These are phyloP conservation scores for Eulemur coronatus DNA, from an alignment of 2,797 vertebrate genomes.

Conservation along the genomic window DNA sequence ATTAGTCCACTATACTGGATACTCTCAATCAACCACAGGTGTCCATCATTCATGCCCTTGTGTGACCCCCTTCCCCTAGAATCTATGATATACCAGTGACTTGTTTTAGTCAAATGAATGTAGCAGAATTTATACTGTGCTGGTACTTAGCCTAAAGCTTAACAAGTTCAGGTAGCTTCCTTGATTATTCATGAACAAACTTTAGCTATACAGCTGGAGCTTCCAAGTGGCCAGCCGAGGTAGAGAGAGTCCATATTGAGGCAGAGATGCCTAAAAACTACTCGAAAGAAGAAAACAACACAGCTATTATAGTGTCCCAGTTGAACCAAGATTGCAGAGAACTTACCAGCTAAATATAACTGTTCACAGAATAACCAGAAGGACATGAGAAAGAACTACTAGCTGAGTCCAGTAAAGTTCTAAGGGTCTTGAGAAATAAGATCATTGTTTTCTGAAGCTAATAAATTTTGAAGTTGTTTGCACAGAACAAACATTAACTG, in stretches of 20 bases:
- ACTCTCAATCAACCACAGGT: not conserved
- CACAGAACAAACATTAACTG: not conserved
- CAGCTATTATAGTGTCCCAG: not conserved
- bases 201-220: not conserved
- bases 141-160: not conserved
- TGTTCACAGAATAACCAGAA: not conserved
- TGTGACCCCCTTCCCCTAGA: accelerated
- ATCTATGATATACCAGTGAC: not conserved
- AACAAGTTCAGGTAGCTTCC: not conserved
- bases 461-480: not conserved
- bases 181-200: not conserved
- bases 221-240: not conserved
- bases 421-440: not conserved
- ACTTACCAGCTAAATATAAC: not conserved
- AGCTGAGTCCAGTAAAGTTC: accelerated
- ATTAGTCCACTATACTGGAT: not conserved
- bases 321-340: not conserved
- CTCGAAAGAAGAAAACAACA: not conserved
- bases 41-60: not conserved
- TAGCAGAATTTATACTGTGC: not conserved
- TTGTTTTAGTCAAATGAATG: not conserved
- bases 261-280: not conserved
- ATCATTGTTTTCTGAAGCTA: not conserved
- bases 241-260: not conserved
- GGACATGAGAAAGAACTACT: not conserved